phyloP scores from a whole-genome alignment of 2,113 vertebrate species.

The Reinhardtius hippoglossoides region DNA sequence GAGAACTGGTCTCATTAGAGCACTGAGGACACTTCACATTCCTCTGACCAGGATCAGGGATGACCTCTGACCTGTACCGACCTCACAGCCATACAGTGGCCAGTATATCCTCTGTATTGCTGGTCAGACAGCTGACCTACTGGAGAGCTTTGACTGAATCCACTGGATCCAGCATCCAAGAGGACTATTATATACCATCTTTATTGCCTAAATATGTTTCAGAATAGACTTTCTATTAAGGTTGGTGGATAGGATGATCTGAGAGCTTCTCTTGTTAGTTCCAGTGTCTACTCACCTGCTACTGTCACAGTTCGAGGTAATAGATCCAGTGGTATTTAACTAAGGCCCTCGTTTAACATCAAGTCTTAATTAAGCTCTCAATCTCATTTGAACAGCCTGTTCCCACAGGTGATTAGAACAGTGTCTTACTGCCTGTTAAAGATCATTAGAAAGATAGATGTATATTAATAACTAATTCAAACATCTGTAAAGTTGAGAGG shows the following conservation, averaged over 20 bases:
- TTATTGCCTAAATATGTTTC: too few species aligned
- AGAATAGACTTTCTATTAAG: not conserved
- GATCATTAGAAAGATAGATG: too few species aligned
- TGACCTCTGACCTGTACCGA: conserved; percentile 40
- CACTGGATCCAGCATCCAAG: not conserved
- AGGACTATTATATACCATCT: not conserved
- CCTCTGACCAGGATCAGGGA: conserved; percentile 1
- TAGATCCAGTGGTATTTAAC: conserved; percentile 6
- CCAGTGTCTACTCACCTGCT: not conserved
- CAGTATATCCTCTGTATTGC: conserved; percentile 7
- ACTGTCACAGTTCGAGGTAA: not conserved
- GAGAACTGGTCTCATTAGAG: not conserved
- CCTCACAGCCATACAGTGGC: not conserved
- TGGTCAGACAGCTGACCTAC: not conserved
- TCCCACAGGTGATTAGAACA: conserved; percentile 5
- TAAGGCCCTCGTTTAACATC: conserved; percentile 16
- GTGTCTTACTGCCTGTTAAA: not conserved
- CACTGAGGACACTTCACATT: conserved; percentile 17
- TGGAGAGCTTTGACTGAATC: too few species aligned
- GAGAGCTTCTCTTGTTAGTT: too few species aligned
- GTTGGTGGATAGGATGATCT: not conserved
- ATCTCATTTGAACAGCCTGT: not conserved
- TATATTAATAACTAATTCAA: too few species aligned
- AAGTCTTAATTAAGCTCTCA: not conserved
- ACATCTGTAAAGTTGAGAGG: too few species aligned